phyloP scores from a whole-genome alignment of 2,797 vertebrate species.

The Buphagus erythrorhynchus region DNA sequence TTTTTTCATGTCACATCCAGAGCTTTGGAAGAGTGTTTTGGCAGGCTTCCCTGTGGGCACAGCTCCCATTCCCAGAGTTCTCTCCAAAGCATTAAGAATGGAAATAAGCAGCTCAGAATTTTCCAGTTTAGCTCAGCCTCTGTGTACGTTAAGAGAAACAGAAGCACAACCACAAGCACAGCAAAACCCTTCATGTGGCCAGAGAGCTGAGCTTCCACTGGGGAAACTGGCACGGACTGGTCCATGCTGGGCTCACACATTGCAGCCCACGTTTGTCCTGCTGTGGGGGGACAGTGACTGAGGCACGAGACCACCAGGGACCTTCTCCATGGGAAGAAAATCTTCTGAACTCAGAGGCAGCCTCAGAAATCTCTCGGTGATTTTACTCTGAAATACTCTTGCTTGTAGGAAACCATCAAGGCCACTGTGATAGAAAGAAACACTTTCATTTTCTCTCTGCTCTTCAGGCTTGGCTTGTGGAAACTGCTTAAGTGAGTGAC shows the following conservation, averaged over 20 bases:
- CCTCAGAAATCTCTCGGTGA: not conserved
- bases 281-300: rapidly evolving
- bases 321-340: not conserved
- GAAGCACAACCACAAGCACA: conserved; percentile 21
- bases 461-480: not conserved
- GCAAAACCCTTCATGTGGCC: not conserved
- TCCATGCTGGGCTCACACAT: rapidly evolving
- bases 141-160: not conserved
- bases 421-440: not conserved
- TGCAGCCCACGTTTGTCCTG: not conserved
- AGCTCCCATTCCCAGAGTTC: conserved; percentile 34
- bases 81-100: conserved; percentile 49
- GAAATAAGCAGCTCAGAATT: conserved; percentile 65
- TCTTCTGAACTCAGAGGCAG: not conserved
- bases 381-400: not conserved
- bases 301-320: not conserved
- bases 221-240: not conserved
- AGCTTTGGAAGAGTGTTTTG: conserved; percentile 7
- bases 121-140: conserved; percentile 47
- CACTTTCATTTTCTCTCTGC: not conserved
- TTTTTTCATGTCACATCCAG: conserved; percentile 49
- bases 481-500: not conserved
- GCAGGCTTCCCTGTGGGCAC: not conserved
- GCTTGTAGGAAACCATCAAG: not conserved
- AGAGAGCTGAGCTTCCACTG: not conserved